Conservation (phyloP, 2,888 invertebrate species). For the Baccha elongata region DNA sequence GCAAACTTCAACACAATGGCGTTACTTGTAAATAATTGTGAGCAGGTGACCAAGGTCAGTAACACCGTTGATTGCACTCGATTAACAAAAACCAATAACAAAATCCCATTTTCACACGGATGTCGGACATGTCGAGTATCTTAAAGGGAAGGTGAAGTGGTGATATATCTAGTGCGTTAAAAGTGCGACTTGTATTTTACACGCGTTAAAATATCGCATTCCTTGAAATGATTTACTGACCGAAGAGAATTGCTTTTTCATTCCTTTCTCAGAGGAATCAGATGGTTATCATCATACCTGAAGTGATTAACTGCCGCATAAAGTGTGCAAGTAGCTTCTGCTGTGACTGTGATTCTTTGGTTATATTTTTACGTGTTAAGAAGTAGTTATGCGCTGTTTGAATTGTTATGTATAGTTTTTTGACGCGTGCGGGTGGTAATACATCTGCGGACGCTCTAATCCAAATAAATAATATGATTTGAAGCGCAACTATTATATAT, state of each 20-base stretch:
- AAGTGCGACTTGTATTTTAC: conserved; percentile 7
- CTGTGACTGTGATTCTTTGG: neutral
- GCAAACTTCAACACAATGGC: conserved; percentile 5
- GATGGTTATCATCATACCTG: neutral
- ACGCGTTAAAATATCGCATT: conserved; percentile 36
- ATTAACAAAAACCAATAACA: conserved; percentile 23
- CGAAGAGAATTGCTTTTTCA: conserved; percentile 7
- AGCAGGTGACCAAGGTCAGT: conserved; percentile 42
- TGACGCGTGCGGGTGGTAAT: conserved; percentile 13
- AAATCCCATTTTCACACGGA: conserved; percentile 38
- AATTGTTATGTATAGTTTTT: neutral
- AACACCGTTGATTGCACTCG: conserved; percentile 35
- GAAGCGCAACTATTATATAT: too few relatives aligned
- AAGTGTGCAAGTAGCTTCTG: too few relatives aligned
- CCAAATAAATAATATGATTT: too few relatives aligned
- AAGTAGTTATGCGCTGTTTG: neutral
- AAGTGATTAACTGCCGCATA: conserved; percentile 31
- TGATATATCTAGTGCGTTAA: conserved; percentile 7
- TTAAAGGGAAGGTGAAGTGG: conserved; percentile 7
- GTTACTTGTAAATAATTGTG: conserved; percentile 3
- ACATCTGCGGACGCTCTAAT: too few relatives aligned
- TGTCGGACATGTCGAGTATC: conserved; percentile 25
- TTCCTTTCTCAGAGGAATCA: conserved; percentile 14
- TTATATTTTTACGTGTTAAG: conserved; percentile 1
- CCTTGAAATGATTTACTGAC: conserved; percentile 36